phyloP scores from a whole-genome alignment of 1,140 invertebrate species.

The Eumeta japonica region DNA sequence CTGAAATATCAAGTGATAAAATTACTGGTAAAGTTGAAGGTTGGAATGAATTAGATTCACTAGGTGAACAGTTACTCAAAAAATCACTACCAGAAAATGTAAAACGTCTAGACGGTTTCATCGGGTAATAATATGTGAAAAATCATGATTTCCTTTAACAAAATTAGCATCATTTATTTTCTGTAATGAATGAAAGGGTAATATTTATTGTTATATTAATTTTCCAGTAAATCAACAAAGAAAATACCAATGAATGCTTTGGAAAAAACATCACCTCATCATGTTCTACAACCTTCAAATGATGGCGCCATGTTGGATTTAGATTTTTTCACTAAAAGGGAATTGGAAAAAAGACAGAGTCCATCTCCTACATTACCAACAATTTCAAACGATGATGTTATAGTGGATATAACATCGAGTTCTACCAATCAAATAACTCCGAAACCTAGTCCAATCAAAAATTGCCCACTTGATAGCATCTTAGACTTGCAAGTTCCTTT shows the following conservation, averaged over 20 bases:
- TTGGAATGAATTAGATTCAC: slow-evolving; percentile 72
- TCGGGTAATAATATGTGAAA: slow-evolving; percentile 22
- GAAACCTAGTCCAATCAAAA: too few relatives aligned
- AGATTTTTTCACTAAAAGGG: slow-evolving; percentile 48
- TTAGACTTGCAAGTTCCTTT: slow-evolving; percentile 26
- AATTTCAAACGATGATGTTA: slow-evolving; percentile 52
- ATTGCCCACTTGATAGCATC: slow-evolving; percentile 29
- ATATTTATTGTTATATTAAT: slow-evolving; percentile 8
- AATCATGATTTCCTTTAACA: too few relatives aligned
- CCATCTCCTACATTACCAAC: slow-evolving; percentile 13
- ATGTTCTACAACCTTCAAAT: slow-evolving; percentile 17
- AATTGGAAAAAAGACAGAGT: slow-evolving; percentile 16
- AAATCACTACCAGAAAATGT: slow-evolving; percentile 63
- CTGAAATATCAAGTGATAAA: slow-evolving; percentile 29
- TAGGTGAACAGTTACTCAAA: slow-evolving; percentile 72
- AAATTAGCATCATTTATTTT: too few relatives aligned
- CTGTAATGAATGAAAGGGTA: too few relatives aligned
- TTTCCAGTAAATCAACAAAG: slow-evolving; percentile 59
- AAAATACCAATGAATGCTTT: slow-evolving; percentile 73
- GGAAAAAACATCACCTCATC: slow-evolving; percentile 41
- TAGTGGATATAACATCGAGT: slow-evolving; percentile 53
- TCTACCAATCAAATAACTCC: slow-evolving; percentile 13
- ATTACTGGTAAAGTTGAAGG: slow-evolving; percentile 57
- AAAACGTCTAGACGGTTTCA: slow-evolving; percentile 41
- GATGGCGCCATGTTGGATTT: slow-evolving; percentile 39